Percentiles rank a stretch among this genome's conserved stretches.
Conservation (phyloP, 2,797 vertebrate species). For the Dendrocincla fuliginosa region DNA sequence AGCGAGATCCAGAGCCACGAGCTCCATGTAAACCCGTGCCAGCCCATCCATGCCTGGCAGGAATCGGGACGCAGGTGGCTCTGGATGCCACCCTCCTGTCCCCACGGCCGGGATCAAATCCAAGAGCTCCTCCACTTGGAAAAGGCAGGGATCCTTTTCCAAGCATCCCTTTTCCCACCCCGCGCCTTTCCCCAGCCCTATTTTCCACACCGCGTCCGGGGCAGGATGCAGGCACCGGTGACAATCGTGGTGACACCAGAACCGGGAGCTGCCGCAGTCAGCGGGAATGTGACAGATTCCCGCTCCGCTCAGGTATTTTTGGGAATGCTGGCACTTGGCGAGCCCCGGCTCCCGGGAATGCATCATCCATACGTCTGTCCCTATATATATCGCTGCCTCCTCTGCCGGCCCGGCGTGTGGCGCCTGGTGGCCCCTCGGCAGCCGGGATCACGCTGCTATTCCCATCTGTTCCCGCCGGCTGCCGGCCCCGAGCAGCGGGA, state of each 20-base stretch:
- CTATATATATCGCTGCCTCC: slow-evolving; percentile 37
- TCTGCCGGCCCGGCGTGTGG: not conserved
- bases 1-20: not conserved
- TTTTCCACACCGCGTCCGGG: not conserved
- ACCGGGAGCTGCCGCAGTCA: not conserved
- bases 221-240: not conserved
- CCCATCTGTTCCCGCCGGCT: slow-evolving; percentile 47
- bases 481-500: not conserved
- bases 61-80: not conserved
- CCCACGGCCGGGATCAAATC: not conserved
- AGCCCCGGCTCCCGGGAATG: not conserved
- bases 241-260: rapidly evolving
- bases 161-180: not conserved
- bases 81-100: not conserved
- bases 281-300: not conserved
- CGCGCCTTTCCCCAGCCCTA: not conserved
- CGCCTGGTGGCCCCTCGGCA: not conserved
- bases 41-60: rapidly evolving
- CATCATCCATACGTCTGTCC: slow-evolving; percentile 40
- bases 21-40: not conserved
- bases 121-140: not conserved
- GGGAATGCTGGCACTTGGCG: not conserved
- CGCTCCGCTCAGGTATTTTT: not conserved
- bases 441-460: slow-evolving; percentile 53
- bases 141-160: rapidly evolving